A percentile compares a stretch with the other conserved stretches of the same genome.
Evolutionary conservation across 2,888 invertebrate genomes (phyloP).

Genomic region (Actias luna): DNA sequence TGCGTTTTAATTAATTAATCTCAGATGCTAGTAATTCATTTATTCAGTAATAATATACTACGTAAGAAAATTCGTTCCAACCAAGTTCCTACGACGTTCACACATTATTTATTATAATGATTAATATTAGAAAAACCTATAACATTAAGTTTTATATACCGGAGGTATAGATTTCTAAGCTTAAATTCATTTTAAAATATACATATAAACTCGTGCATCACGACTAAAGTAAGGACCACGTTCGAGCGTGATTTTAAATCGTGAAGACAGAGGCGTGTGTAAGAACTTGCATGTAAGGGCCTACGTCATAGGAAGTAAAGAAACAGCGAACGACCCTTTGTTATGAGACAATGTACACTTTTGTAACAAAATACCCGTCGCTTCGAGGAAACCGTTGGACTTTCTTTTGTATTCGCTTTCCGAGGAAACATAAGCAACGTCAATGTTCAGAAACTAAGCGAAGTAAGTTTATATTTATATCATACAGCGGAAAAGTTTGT

Average conservation of each 20-base stretch:
- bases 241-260: constrained; percentile 3
- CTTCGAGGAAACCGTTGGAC: constrained; percentile 8
- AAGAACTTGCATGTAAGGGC: constrained; percentile 20
- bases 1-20: no score
- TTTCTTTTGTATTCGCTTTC: constrained; percentile 1
- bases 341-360: constrained; percentile 43
- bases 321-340: constrained; percentile 46
- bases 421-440: neutral
- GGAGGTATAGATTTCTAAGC: neutral
- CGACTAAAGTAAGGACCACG: constrained; percentile 2
- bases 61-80: no score
- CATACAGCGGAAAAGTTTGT: no score
- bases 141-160: no score
- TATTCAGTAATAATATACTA: no score
- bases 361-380: neutral
- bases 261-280: constrained; percentile 10
- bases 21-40: no score
- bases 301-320: constrained; percentile 25
- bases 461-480: no score
- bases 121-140: no score
- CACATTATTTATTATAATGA: no score
- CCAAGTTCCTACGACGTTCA: no score
- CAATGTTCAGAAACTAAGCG: neutral
- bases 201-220: neutral
- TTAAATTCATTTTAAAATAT: neutral